These are phyloP conservation scores for Caracal caracal DNA, from an alignment of 2,113 vertebrate genomes.

Conservation along the genomic window DNA sequence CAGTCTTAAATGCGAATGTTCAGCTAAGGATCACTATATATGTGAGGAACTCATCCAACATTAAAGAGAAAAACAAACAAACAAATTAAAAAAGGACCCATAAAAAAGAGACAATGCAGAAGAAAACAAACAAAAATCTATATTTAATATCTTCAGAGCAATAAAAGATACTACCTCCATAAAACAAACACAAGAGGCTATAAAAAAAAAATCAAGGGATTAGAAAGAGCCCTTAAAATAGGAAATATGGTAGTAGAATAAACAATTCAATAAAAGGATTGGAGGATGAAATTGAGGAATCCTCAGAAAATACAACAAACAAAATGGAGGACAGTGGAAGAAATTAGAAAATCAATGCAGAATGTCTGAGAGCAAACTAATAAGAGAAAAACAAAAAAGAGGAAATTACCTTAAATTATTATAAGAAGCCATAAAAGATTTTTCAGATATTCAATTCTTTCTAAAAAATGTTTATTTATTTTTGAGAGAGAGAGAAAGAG, in stretches of 20 bases:
- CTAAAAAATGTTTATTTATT: neutral
- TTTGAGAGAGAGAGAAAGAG: too few relatives aligned
- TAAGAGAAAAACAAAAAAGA: neutral
- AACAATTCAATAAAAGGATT: conserved; percentile 53
- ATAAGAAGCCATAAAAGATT: neutral
- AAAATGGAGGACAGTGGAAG: neutral
- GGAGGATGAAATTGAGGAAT: conserved; percentile 12
- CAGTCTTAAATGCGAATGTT: neutral
- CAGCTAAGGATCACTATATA: conserved; percentile 3
- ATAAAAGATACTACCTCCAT: conserved; percentile 68
- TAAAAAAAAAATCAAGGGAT: conserved; percentile 67
- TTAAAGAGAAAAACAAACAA: conserved; percentile 59
- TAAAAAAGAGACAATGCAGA: conserved; percentile 64
- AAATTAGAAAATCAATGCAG: conserved; percentile 22
- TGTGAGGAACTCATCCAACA: conserved; percentile 46
- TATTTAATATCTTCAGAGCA: conserved; percentile 76
- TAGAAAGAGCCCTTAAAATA: conserved; percentile 59
- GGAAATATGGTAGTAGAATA: conserved; percentile 50
- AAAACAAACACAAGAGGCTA: conserved; percentile 63
- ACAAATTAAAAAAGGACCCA: conserved; percentile 3
- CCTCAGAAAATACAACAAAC: conserved; percentile 38
- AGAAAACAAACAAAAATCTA: conserved; percentile 74
- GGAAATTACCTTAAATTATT: neutral
- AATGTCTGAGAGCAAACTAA: neutral
- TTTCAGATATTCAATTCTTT: neutral